Base-by-base conservation (phyloP, 2,113 vertebrate genomes). In the Dromaius novaehollandiae region DNA sequence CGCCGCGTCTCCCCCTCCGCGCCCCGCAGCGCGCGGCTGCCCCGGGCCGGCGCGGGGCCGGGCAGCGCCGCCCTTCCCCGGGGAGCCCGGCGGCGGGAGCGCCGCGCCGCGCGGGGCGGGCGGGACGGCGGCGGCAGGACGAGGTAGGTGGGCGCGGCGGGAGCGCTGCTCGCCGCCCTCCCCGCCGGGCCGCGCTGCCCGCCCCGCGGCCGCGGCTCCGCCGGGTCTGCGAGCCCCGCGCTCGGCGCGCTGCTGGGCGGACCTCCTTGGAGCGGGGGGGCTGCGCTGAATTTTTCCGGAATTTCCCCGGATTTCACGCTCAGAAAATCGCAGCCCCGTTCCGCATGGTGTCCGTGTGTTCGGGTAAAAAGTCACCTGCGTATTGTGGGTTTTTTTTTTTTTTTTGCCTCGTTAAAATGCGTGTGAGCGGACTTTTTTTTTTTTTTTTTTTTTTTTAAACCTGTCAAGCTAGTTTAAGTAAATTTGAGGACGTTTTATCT, bases 401-500 rank as follows among this genome's bases (percentile, higher is more conserved):
- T n/a, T n/a, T 82, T 86, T 88, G 21, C 20, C 30, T 76, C 78
- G 81, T 91, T 96, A 26, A 93, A 91, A 64, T 51, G 71, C n/a
- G 6, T 58, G 76, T 71, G 80, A 75, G 34, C 36, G 90, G 60
- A n/a, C 28, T 73, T 63, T 7, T 1, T 9, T 13, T 32, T 30
- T 32, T 34, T 15, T 44, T 77, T 38, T 30, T 63, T 76, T 11
- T 14, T 40, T 83, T 42, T 38, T 6, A 14, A 94, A 95, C 55
- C 88, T 96, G 95, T 95, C 95, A 85, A n/a, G 64, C 66, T 92
- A 82, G 73, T 94, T 74, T 71, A 89, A 96, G 82, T 95, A 93
- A 96, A 96, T 94, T 66, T 92, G 64, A 75, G 86, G 91, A 93
- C 82, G 42, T 98, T 97, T 97, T 97, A 95, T 97, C 71, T 96